Evolutionary conservation across 2,888 invertebrate genomes (phyloP).

Genomic region (Eueremaeus valkanovi): DNA sequence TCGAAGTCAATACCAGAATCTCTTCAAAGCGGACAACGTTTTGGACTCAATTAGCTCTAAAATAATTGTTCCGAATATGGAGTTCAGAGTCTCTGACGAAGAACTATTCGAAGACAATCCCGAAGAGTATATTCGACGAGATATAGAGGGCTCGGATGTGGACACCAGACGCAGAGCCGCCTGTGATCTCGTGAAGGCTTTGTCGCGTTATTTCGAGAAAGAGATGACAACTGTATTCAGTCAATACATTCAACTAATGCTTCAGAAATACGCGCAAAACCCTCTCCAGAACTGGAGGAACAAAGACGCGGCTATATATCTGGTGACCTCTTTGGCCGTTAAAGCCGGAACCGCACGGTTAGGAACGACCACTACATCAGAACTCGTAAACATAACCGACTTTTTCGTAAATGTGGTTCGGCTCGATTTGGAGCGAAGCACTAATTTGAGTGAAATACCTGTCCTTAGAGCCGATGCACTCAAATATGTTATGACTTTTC

Average conservation of each 20-base stretch:
- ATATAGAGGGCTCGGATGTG: constrained; percentile 97
- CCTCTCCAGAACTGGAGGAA: constrained; percentile 79
- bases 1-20: constrained; percentile 73
- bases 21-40: constrained; percentile 83
- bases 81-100: constrained; percentile 89
- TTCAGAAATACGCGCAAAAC: constrained; percentile 69
- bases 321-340: constrained; percentile 90
- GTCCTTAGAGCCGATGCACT: constrained; percentile 94
- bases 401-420: constrained; percentile 83
- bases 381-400: constrained; percentile 80
- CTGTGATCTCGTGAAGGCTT: constrained; percentile 89
- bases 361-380: constrained; percentile 85
- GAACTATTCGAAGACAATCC: constrained; percentile 97
- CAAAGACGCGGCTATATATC: constrained; percentile 92
- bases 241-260: constrained; percentile 62
- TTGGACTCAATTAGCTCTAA: constrained; percentile 91
- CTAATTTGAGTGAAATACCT: constrained; percentile 79
- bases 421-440: constrained; percentile 71
- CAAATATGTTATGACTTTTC: constrained; percentile 93
- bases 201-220: constrained; percentile 80
- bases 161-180: constrained; percentile 93
- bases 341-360: constrained; percentile 77
- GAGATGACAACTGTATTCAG: constrained; percentile 83
- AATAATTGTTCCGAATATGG: constrained; percentile 97
- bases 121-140: constrained; percentile 91